Evolutionary conservation across 1,140 invertebrate genomes (phyloP).

Genomic region (Dendrolimus punctatus): DNA sequence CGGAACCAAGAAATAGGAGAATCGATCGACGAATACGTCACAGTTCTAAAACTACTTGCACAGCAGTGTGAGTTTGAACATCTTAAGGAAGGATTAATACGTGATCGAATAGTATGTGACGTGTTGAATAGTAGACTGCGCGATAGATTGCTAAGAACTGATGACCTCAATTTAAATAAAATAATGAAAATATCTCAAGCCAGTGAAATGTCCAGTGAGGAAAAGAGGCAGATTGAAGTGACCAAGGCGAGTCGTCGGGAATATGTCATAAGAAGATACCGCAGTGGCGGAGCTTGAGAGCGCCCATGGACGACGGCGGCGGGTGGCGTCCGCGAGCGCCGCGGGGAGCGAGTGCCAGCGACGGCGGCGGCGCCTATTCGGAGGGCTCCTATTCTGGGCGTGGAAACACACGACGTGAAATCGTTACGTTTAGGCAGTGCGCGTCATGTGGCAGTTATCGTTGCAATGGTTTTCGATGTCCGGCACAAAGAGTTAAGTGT

Average conservation of each 20-base stretch:
- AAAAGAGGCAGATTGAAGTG: background rate
- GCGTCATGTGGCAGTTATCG: too few species aligned
- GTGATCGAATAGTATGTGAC: conserved; percentile 8
- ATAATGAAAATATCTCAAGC: conserved; percentile 19
- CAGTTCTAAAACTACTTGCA: conserved; percentile 7
- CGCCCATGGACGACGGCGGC: too few species aligned
- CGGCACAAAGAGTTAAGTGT: too few species aligned
- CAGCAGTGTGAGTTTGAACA: conserved; percentile 9
- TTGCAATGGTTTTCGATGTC: too few species aligned
- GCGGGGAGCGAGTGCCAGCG: too few species aligned
- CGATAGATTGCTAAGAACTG: conserved; percentile 14
- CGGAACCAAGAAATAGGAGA: conserved; percentile 9
- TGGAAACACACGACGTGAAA: too few species aligned
- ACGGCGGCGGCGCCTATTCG: too few species aligned
- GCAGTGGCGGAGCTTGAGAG: too few species aligned
- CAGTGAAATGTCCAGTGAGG: conserved; percentile 6
- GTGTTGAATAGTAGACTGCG: conserved; percentile 5
- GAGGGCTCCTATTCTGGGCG: too few species aligned
- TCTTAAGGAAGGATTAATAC: conserved; percentile 1
- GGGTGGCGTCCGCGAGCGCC: too few species aligned
- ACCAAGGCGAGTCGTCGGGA: background rate
- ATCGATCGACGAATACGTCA: conserved; percentile 12
- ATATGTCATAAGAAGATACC: background rate
- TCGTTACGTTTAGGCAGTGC: too few species aligned
- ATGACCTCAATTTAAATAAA: conserved; percentile 13